Percentiles rank a stretch among this genome's conserved stretches.
These are phyloP conservation scores for Alcis repandata DNA, from an alignment of 2,888 invertebrate species.

Conservation along the genomic window DNA sequence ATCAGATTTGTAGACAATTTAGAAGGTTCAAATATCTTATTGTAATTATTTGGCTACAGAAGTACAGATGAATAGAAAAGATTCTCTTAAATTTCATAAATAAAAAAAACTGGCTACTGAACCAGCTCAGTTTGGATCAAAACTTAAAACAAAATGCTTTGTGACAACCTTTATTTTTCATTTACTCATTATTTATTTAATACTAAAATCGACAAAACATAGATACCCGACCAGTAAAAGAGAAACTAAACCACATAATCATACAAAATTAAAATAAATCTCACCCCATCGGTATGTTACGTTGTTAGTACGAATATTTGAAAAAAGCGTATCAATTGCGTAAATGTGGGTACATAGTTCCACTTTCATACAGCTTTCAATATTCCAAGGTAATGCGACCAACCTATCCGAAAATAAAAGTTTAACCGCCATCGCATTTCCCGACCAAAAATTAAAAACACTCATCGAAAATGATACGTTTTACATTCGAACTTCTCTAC, in stretches of 20 bases:
- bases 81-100: not conserved
- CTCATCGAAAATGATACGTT: not conserved
- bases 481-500: no score
- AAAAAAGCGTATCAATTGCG: not conserved
- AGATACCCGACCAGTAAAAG: conserved; percentile 17
- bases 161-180: conserved; percentile 60
- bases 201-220: conserved; percentile 35
- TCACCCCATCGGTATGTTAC: conserved; percentile 1
- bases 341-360: conserved; percentile 6
- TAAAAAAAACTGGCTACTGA: conserved; percentile 14
- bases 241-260: conserved; percentile 48
- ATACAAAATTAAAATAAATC: conserved; percentile 35
- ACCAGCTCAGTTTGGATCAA: conserved; percentile 60
- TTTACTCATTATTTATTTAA: conserved; percentile 48
- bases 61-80: not conserved
- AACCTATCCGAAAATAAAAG: not conserved
- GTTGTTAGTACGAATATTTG: conserved; percentile 4
- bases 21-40: no score
- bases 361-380: not conserved
- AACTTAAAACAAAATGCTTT: conserved; percentile 71
- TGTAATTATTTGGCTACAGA: no score
- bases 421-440: not conserved
- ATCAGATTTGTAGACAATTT: not conserved
- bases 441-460: not conserved
- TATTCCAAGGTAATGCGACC: not conserved